Base-by-base conservation (phyloP, 2,113 vertebrate genomes). In the Hyaena hyaena region DNA sequence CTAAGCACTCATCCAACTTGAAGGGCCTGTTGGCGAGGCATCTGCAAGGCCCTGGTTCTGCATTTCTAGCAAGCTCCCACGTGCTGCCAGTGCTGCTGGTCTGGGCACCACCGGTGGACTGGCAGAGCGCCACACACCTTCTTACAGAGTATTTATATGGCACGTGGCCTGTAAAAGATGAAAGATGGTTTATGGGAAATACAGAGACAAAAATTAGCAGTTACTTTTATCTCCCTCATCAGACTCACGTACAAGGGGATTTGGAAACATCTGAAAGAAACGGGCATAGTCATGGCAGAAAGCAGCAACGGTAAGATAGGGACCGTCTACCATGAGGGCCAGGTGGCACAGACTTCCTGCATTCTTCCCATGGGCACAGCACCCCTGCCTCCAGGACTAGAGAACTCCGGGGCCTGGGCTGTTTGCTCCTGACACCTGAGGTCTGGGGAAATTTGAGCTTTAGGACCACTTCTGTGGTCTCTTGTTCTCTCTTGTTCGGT, bases 291-390 rank as follows among this genome's bases (percentile, higher is more conserved):
- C 19, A 28, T 11, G 50, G 10, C 4, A 2, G 88, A 7, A 6
- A 23, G 10, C 4, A 17, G 45, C 33, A 11, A 10, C 0, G 3
- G 23, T 11, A 21, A 89, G 61, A 26, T 58, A n/a, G 35, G 39
- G 55, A n/a, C 19, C 11, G 9, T 6, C 23, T 19, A 31, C 2
- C 39, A 26, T 2, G 8, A 48, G 35, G 48, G 21, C 9, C 21
- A 48, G 43, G 43, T 45, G 79, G 79, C 1, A 2, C 17, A 4
- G 28, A 48, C 28, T 33, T 66, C 39, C 33, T 1, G 7, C 17
- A 0, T 26, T 19, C 35, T 6, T 6, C 16, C 45, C 16, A 11
- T 24, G 24, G 39, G 10, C 50, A 16, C 0, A 33, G 0, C 2
- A 5, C 24, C 24, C 15, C 21, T 0, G 4, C 50, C 10, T 23